These are phyloP conservation scores for Ophion costatus DNA, from an alignment of 2,888 invertebrate genomes.

Conservation along the genomic window DNA sequence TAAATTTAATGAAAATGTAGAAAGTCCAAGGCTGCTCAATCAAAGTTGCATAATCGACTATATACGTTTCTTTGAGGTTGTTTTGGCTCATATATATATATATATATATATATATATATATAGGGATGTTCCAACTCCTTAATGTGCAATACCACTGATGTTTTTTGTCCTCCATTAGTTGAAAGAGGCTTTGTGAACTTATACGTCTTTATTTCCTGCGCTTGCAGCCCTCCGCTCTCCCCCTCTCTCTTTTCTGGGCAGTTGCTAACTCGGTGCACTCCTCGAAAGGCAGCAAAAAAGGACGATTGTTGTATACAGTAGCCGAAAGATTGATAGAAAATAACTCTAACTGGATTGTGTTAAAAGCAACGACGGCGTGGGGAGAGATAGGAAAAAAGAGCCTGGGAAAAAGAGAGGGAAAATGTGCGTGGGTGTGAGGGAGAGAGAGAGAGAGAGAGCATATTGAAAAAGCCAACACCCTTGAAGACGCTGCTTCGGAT, in stretches of 20 bases:
- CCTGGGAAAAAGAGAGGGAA: too few species aligned
- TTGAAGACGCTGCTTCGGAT: constrained; percentile 60
- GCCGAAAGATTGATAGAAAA: constrained; percentile 59
- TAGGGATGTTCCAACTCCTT: background rate
- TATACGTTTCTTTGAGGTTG: background rate
- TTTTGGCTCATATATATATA: background rate
- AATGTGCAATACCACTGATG: too few species aligned
- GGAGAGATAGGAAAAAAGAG: too few species aligned
- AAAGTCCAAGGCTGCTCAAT: background rate
- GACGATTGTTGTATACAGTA: constrained; percentile 33
- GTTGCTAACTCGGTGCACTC: too few species aligned
- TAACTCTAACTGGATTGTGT: constrained; percentile 60
- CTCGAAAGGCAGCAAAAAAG: constrained; percentile 20
- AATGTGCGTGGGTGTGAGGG: background rate
- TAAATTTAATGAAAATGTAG: background rate
- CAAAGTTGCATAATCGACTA: background rate
- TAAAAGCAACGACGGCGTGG: background rate
- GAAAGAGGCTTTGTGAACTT: too few species aligned
- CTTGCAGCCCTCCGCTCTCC: too few species aligned
- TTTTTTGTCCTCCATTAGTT: too few species aligned
- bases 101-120: background rate
- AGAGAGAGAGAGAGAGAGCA: constrained; percentile 14
- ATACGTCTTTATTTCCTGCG: too few species aligned
- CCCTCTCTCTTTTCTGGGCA: too few species aligned
- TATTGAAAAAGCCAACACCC: constrained; percentile 45